These are phyloP conservation scores for Planiliza haematocheilus DNA, from an alignment of 2,113 vertebrate species.

Conservation along the genomic window DNA sequence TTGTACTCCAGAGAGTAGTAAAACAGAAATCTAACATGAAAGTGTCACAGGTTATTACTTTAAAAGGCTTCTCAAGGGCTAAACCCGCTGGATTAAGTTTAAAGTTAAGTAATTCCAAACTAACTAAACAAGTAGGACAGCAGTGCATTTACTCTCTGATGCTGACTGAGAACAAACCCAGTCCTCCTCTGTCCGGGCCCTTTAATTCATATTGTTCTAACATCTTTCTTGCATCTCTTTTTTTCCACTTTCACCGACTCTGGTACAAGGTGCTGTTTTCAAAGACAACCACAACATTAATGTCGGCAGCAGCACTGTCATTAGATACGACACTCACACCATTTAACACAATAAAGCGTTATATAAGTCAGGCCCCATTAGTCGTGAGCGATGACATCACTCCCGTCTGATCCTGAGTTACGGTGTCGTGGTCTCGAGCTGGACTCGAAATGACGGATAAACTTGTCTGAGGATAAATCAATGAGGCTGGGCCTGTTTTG, in stretches of 20 bases:
- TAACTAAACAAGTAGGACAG: slow-evolving; percentile 1
- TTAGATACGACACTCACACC: slow-evolving; percentile 54
- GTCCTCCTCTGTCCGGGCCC: not conserved
- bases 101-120: slow-evolving; percentile 15
- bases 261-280: slow-evolving; percentile 4
- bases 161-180: slow-evolving; percentile 21
- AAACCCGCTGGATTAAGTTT: not conserved
- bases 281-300: slow-evolving; percentile 46
- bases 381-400: slow-evolving; percentile 66
- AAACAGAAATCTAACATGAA: slow-evolving; percentile 24
- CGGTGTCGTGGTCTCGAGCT: slow-evolving; percentile 34
- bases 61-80: slow-evolving; percentile 1
- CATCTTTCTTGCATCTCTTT: not conserved
- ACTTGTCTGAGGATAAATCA: slow-evolving; percentile 59
- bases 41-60: slow-evolving; percentile 20
- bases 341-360: slow-evolving; percentile 63
- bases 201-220: not conserved
- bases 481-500: slow-evolving; percentile 23
- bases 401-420: slow-evolving; percentile 51
- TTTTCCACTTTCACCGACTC: not conserved
- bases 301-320: slow-evolving; percentile 24
- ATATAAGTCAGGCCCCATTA: slow-evolving; percentile 62
- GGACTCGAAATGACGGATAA: slow-evolving; percentile 44
- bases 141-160: not conserved
- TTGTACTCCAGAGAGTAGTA: not conserved